Conservation (phyloP, 2,113 vertebrate species). For the Excalfactoria chinensis region DNA sequence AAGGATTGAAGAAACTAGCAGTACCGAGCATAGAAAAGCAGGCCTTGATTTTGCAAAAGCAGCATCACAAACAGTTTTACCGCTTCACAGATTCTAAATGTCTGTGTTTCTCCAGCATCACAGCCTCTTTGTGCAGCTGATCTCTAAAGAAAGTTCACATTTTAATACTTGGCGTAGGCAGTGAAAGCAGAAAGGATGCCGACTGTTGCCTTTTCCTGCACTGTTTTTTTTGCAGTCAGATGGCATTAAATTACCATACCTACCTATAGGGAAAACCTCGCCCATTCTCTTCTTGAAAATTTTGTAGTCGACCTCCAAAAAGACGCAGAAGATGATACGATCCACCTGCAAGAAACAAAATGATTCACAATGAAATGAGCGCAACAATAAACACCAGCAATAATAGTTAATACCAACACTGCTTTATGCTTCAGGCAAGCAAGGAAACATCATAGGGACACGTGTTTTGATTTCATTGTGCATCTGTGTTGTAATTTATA, state of each 20-base stretch:
- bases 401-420: not conserved
- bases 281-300: conserved; percentile 98
- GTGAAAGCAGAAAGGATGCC: not conserved
- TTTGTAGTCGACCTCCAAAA: conserved; percentile 94
- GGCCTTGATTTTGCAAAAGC: not conserved
- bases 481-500: conserved; percentile 9
- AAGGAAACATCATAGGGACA: not conserved
- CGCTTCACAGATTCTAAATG: not conserved
- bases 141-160: conserved; percentile 17
- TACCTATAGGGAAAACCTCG: conserved; percentile 89
- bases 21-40: not conserved
- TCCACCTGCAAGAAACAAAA: conserved; percentile 86
- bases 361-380: conserved; percentile 34
- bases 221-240: not conserved
- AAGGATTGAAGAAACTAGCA: not conserved
- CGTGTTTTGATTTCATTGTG: not conserved
- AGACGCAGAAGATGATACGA: conserved; percentile 97
- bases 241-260: not conserved
- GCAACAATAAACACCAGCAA: not conserved
- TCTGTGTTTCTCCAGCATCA: not conserved
- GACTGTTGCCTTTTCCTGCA: not conserved
- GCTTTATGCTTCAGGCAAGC: not conserved
- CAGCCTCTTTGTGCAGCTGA: not conserved
- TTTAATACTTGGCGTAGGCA: not conserved
- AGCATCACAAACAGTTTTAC: not conserved